Base-by-base conservation (phyloP, 2,797 vertebrate species). In the Chromis chromis region DNA sequence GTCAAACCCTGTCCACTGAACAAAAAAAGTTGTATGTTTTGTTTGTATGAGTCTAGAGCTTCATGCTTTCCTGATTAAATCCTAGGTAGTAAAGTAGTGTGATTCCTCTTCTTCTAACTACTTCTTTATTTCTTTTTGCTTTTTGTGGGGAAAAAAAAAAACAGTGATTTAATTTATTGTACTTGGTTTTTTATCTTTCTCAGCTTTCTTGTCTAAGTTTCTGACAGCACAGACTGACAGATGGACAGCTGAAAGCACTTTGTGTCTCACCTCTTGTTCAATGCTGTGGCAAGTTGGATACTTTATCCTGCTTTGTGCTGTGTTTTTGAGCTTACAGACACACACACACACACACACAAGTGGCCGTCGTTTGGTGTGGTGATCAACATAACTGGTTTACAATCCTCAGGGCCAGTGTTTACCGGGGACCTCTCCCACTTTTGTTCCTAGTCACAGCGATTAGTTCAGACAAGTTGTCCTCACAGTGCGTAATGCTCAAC, bases 1-100 rank as follows among this genome's bases (percentile, higher is more conserved):
- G 84, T 91, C 89, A 52, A 90, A 85, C 79, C 88, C 91, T 86
- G 88, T 92, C 90, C 86, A 88, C 89, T 90, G 88, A 94, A 91
- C 91, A 91, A 91, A 90, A 86, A 60, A 65, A 79, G 76, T 46
- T 88, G 86, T 90, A 82, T 68, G 89, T 91, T 92, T 79, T 82
- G 86, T 92, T 86, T 83, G 89, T 93, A 84, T 57, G 71, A 88
- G 84, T 92, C 89, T 90, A 84, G 85, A 91, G 88, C 90, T 83
- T 88, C 86, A 89, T 81, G 89, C 87, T 87, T 89, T 90, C 86
- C 91, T 82, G 82, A 84, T 86, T 86, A 90, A 89, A 89, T 81
- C 87, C 86, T 91, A 90, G 92, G 21, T 93, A 91, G 91, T 91
- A 66, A 82, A 84, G 82, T 89, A 86, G 89, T 91, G 85, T 78